Conservation (phyloP, 1,140 invertebrate genomes). For the Drosophila lacteicornis region DNA sequence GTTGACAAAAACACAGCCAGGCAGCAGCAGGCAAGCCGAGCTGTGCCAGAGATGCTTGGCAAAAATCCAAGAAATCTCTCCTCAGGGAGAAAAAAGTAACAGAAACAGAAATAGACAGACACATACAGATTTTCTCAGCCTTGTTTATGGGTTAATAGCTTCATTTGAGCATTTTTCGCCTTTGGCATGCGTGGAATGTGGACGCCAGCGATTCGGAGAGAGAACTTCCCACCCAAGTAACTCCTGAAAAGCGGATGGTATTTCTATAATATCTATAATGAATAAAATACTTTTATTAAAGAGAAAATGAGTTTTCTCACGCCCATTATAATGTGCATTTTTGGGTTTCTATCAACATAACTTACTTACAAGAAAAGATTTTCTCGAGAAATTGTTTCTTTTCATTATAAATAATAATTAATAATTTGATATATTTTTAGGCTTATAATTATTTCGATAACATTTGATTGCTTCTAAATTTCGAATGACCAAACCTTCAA, state of each 20-base stretch:
- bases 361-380: no score
- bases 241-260: background rate
- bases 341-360: background rate
- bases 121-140: constrained; percentile 44
- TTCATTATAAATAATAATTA: no score
- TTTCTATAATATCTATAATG: background rate
- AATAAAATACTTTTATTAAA: background rate
- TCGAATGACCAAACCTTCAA: no score
- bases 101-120: background rate
- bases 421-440: no score
- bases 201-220: background rate
- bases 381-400: no score
- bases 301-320: background rate
- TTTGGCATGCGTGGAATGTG: constrained; percentile 23
- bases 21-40: constrained; percentile 9
- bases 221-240: constrained; percentile 12
- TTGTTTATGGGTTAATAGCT: constrained; percentile 70
- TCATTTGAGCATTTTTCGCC: constrained; percentile 38
- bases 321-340: background rate
- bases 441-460: no score
- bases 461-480: no score
- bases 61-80: constrained; percentile 16
- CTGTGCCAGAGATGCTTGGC: constrained; percentile 10
- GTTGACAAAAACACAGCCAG: constrained; percentile 53
- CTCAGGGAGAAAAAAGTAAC: background rate